Conservation (phyloP, 2,888 invertebrate genomes). For the Fabriciana adippe region DNA sequence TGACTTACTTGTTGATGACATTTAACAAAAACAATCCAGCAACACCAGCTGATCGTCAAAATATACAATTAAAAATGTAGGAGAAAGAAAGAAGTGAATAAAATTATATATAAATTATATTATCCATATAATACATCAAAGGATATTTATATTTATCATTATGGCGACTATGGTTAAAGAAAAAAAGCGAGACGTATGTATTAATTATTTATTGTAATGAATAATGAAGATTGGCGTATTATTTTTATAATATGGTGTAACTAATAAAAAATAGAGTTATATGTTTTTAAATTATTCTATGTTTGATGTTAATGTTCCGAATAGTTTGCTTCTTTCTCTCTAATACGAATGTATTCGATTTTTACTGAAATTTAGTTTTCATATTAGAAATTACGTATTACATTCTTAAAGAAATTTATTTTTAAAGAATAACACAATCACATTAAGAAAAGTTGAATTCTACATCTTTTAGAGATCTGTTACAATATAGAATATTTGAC, state of each 20-base stretch:
- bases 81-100: conserved; percentile 4
- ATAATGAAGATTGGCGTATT: conserved; percentile 45
- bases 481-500: too few species aligned
- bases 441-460: too few species aligned
- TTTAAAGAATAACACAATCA: too few species aligned
- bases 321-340: too few species aligned
- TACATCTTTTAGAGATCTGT: too few species aligned
- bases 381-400: too few species aligned
- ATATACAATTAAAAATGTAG: conserved; percentile 24
- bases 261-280: conserved; percentile 7
- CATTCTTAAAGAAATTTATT: too few species aligned
- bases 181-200: conserved; percentile 63
- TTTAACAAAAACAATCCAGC: conserved; percentile 1
- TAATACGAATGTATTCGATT: too few species aligned
- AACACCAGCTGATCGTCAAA: conserved; percentile 36
- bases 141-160: conserved; percentile 18
- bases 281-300: not conserved
- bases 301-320: too few species aligned
- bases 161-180: conserved; percentile 76
- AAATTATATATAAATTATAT: not conserved
- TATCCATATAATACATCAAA: not conserved
- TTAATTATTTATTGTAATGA: conserved; percentile 21
- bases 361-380: too few species aligned
- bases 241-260: conserved; percentile 9
- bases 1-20: conserved; percentile 23